Base-by-base conservation (phyloP, 2,888 invertebrate genomes). In the Macrosiphum euphorbiae region DNA sequence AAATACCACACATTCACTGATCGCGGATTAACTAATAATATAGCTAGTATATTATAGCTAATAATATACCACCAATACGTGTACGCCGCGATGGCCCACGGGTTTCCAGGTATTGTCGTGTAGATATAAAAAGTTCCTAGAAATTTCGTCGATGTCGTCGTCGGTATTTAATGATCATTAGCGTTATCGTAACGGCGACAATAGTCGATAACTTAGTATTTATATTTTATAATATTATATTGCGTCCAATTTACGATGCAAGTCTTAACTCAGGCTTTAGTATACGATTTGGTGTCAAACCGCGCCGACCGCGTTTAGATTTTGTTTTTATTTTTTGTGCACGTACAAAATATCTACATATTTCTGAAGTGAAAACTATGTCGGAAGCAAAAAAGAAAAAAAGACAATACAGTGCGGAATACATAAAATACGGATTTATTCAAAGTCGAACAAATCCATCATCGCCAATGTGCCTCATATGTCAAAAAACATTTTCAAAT, bases 371-470 rank as follows among this genome's bases (percentile, higher is more conserved):
- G 44, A 86, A 47, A 47, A 86, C 26, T 47, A 85, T 85, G 87
- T 87, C 87, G 52, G 52, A 87, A 52, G 52, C 87, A 86, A 86
- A 86, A 86, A 44, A 86, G 86, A 86, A 86, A 86, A 86, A 86
- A 86, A 26, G 86, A 86, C 86, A 86, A 86, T 86, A 86, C 47
- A 86, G 86, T 86, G 86, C 28, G 86, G 88, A 84, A 84, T 84
- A 84, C 41, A 84, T 84, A 20, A 84, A 84, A 84, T 84, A 84
- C 41, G 41, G 84, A 84, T 84, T 84, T 84, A 84, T 84, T 84
- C 47, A 47, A 47, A 11, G 47, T 47, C 47, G 11, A 11, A 47
- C 47, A 47, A 47, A 47, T 47, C 47, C 11, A 47, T 47, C 47
- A 47, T 47, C 47, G 11, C 47, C 47, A 47, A 47, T 47, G 47